Base-by-base conservation (phyloP, 2,888 invertebrate genomes). In the Athalia rosae region DNA sequence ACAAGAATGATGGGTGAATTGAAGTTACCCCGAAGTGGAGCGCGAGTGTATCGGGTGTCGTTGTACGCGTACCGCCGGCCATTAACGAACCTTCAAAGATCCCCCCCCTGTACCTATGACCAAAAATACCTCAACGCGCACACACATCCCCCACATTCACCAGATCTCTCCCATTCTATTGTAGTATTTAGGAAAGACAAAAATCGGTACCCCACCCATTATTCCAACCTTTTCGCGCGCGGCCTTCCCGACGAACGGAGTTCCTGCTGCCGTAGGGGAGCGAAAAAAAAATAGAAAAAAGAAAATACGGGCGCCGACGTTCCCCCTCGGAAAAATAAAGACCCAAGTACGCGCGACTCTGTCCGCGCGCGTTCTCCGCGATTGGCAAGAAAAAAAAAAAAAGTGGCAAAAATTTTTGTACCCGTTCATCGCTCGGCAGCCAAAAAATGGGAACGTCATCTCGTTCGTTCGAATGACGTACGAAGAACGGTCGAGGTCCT, bases 151-250 rank as follows among this genome's bases (percentile, higher is more conserved):
- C 13, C 45, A 62, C 4, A 62, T 3, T 6, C n/a, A 3, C 11
- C 11, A 45, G 6, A 13, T 47, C 28, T 28, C 61, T 13, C 13
- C 7, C 13, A 47, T 41, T 58, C 28, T 28, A 28, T 50, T 9
- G 47, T 47, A 59, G 61, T 53, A 61, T 4, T 61, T 61, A 13
- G 45, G 61, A 61, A 85, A 85, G 82, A 84, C 83, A 84, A 85
- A 84, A 86, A 87, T 87, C 84, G 83, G 85, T 81, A 84, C 87
- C 28, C 28, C 87, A 88, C 88, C 87, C 84, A 86, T 88, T 88
- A 85, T 87, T 88, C 85, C 83, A 83, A 78, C 86, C 85, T 82
- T 71, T 73, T 73, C 77, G 73, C 62, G 66, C 77, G 63, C 69
- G 53, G 77, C 76, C 74, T 13, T 78, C 58, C 66, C 61, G 74